Conservation (phyloP, 2,888 invertebrate species). For the Heteromurus nitidus region DNA sequence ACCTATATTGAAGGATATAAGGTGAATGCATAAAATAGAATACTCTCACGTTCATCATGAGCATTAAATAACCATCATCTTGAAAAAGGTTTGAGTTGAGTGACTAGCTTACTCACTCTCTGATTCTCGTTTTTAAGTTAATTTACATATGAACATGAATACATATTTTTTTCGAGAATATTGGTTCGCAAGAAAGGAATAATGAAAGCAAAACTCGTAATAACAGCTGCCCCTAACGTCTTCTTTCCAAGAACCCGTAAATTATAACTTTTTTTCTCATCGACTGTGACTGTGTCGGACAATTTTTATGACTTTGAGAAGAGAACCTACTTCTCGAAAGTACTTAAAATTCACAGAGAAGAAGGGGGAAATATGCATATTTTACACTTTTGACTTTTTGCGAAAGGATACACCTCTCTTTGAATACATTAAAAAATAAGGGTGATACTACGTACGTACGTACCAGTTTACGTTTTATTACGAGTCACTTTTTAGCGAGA, state of each 20-base stretch:
- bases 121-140: background rate
- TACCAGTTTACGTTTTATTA: too few species aligned
- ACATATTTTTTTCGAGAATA: background rate
- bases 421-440: constrained; percentile 31
- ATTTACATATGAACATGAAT: background rate
- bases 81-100: too few species aligned
- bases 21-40: too few species aligned
- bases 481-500: constrained; percentile 1
- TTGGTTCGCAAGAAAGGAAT: background rate
- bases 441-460: background rate
- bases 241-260: constrained; percentile 61
- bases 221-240: constrained; percentile 41
- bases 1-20: constrained; percentile 45
- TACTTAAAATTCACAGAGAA: too few species aligned
- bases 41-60: too few species aligned
- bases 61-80: too few species aligned
- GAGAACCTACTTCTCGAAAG: constrained; percentile 26
- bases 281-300: constrained; percentile 20
- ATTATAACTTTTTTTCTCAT: constrained; percentile 52
- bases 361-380: constrained; percentile 53
- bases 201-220: constrained; percentile 17
- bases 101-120: too few species aligned
- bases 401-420: constrained; percentile 39
- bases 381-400: constrained; percentile 56
- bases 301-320: constrained; percentile 43